Evolutionary conservation across 2,888 invertebrate species (phyloP), one percentile per base, ranked within the genome.

Genomic region (Pedicia rivosa): DNA sequence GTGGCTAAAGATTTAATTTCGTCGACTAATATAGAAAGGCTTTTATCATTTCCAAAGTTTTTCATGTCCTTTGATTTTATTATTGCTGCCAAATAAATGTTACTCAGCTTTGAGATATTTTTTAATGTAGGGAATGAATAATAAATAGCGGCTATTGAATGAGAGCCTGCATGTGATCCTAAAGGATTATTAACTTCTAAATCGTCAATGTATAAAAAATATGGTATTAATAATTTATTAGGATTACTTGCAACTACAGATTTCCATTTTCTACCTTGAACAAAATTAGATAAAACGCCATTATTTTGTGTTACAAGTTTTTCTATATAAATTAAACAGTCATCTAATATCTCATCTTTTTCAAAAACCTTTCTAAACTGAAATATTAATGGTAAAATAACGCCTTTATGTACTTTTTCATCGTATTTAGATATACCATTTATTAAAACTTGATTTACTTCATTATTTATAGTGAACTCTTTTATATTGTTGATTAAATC

Each of bases 41-140:
- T 10, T 31, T 17, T n/a, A 31, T 31, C 31, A 31, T 31, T 31
- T n/a, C 31, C 31, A 19, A 31, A 31, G 17, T 17, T 31, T 19
- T 31, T 31, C 15, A 31, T 17, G n/a, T 17, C 15, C 12, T 3
- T 17, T 6, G 31, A 31, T 12, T n/a, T 31, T 19, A 31, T 31
- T 31, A 31, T n/a, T 4, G 19, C 31, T 2, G 31, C 31, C 6
- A 31, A 17, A 10, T n/a, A 19, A 31, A 31, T 31, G 7, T 19
- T 17, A 10, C 7, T 29, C n/a, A 31, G n/a, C 7, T 31, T 31
- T 31, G 31, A 31, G 17, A n/a, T n/a, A 17, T 15, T 17, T n/a
- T 15, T n/a, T 12, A 31, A n/a, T 6, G 17, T n/a, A 7, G 31
- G 31, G n/a, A 31, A 31, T 6, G 9, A 17, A n/a, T 31, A 31